phyloP scores from a whole-genome alignment of 2,888 invertebrate genomes.

The Lasius fuliginosus region DNA sequence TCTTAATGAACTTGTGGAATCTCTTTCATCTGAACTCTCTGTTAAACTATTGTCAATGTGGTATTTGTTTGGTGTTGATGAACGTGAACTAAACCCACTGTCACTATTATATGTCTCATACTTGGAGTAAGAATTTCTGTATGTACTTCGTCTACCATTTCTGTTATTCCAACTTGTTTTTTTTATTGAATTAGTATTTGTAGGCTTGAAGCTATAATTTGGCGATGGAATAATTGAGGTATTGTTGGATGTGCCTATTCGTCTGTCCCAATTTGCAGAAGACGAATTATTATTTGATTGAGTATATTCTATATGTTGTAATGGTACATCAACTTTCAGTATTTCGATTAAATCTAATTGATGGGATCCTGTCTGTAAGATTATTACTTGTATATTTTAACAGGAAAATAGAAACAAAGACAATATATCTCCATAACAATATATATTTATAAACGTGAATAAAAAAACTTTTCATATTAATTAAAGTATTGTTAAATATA shows the following conservation, averaged over 20 bases:
- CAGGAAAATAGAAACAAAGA: background rate
- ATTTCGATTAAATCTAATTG: constrained; percentile 80
- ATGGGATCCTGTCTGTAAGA: constrained; percentile 79
- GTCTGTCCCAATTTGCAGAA: constrained; percentile 79
- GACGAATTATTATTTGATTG: constrained; percentile 73
- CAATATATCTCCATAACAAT: background rate
- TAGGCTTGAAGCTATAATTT: constrained; percentile 75
- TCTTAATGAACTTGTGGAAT: constrained; percentile 80
- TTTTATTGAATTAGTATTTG: constrained; percentile 75
- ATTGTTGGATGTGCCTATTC: constrained; percentile 73
- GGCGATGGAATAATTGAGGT: constrained; percentile 73
- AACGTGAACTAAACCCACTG: constrained; percentile 84
- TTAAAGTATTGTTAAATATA: background rate
- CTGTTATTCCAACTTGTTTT: constrained; percentile 80
- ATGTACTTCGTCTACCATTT: constrained; percentile 73
- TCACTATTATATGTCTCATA: constrained; percentile 81
- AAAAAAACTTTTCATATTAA: constrained; percentile 18
- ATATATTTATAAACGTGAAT: background rate
- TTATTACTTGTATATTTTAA: constrained; percentile 54
- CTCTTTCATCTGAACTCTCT: constrained; percentile 84
- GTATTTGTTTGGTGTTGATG: constrained; percentile 84
- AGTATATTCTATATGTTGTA: constrained; percentile 78
- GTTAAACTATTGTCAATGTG: constrained; percentile 81
- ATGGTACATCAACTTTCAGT: constrained; percentile 80
- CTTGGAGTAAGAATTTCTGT: constrained; percentile 75